Evolutionary conservation across 2,797 vertebrate species (phyloP).

Genomic region (Fistularia tabacaria): DNA sequence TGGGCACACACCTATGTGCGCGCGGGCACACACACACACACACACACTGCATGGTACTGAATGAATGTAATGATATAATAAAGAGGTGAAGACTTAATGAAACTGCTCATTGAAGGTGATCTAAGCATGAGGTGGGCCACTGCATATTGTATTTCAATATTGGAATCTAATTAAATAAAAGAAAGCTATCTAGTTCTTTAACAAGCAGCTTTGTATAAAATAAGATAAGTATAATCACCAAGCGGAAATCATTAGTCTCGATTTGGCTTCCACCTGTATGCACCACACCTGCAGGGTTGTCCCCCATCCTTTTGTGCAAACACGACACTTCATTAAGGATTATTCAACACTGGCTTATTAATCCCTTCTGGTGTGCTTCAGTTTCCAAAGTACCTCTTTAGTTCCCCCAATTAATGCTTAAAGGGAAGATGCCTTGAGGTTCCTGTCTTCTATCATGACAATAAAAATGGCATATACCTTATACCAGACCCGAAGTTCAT

Average conservation of each 20-base stretch:
- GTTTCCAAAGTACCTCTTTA: conserved; percentile 43
- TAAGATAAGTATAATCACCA: conserved; percentile 12
- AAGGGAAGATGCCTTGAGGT: conserved; percentile 47
- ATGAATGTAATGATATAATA: conserved; percentile 4
- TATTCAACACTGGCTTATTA: conserved; percentile 38
- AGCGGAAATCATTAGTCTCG: conserved; percentile 14
- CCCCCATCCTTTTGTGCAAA: conserved; percentile 30
- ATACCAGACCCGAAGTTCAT: conserved; percentile 18
- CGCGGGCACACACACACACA: too few relatives aligned
- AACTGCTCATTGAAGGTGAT: conserved; percentile 31
- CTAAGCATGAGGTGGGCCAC: conserved; percentile 4
- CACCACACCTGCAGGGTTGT: conserved; percentile 26
- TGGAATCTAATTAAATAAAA: conserved; percentile 20
- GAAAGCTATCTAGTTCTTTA: conserved; percentile 5
- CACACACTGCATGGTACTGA: conserved; percentile 12
- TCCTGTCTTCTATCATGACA: conserved; percentile 30
- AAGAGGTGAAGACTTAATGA: conserved; percentile 38
- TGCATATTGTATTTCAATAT: conserved; percentile 21
- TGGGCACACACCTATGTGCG: conserved; percentile 16
- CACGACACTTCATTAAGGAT: conserved; percentile 37
- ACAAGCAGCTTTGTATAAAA: conserved; percentile 16
- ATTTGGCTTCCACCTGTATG: conserved; percentile 29
- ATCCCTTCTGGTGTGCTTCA: conserved; percentile 48
- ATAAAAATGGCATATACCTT: conserved; percentile 39
- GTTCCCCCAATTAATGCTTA: conserved; percentile 56